Evolutionary conservation across 2,888 invertebrate species (phyloP).

Genomic region (Aphodius granarius): DNA sequence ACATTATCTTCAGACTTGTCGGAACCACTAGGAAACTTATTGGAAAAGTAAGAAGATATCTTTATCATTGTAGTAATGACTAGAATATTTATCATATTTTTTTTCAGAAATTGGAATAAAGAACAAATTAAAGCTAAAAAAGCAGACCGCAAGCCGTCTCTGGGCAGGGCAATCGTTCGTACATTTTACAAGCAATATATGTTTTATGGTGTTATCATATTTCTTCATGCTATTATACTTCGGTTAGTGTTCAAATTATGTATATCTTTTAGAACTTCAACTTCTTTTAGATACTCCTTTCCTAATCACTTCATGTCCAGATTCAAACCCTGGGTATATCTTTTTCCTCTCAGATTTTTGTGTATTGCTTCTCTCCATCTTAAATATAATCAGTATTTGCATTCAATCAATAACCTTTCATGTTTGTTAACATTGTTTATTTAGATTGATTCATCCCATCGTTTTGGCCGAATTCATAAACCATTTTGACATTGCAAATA

Average conservation of each 20-base stretch:
- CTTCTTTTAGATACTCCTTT: neutral
- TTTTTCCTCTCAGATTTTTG: too few relatives aligned
- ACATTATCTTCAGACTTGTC: constrained; percentile 65
- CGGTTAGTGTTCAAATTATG: neutral
- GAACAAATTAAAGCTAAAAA: constrained; percentile 58
- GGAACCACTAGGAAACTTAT: constrained; percentile 64
- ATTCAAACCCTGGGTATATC: too few relatives aligned
- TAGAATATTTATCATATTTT: neutral
- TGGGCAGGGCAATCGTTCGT: constrained; percentile 61
- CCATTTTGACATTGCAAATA: constrained; percentile 61
- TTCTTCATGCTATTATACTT: constrained; percentile 58
- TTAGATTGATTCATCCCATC: constrained; percentile 64
- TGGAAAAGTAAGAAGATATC: constrained; percentile 58
- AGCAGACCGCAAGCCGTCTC: constrained; percentile 60
- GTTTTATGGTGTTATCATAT: constrained; percentile 61
- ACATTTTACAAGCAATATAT: constrained; percentile 65
- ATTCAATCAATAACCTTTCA: constrained; percentile 16
- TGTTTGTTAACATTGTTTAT: constrained; percentile 3
- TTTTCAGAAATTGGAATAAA: constrained; percentile 60
- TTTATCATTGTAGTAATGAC: constrained; percentile 15
- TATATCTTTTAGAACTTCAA: neutral
- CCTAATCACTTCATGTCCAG: too few relatives aligned
- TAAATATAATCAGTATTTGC: too few relatives aligned
- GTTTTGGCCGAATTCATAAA: constrained; percentile 64
- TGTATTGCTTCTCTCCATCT: too few relatives aligned